Base-by-base conservation (phyloP, 2,113 vertebrate species). In the Rutilus rutilus region DNA sequence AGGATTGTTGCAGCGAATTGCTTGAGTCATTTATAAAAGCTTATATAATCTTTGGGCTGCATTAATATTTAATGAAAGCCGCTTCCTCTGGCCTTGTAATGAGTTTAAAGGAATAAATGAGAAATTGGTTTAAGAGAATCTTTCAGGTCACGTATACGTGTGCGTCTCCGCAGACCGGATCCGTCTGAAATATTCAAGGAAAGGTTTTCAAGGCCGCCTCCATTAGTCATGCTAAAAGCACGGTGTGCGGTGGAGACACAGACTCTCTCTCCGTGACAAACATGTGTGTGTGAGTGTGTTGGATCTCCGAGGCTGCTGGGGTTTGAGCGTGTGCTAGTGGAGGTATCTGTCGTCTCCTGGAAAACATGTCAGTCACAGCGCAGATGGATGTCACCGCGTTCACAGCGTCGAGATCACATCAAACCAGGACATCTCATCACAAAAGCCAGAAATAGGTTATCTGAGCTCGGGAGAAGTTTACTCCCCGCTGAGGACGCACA, bases 171-270 rank as follows among this genome's bases (percentile, higher is more conserved):
- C 6, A 50, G 45, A 57, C 69, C 9, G 86, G 78, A 91, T 87
- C 54, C 39, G 78, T 85, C 79, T 50, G 79, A 89, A 87, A 87
- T 73, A 12, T 83, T 85, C 64, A 75, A 88, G 88, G 91, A 88
- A 82, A 86, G 89, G 86, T 59, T 92, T 93, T 91, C 82, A 88
- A 90, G 88, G 86, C 25, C n/a, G 30, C 0, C 64, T 93, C 87
- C 90, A 91, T 94, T 94, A 94, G 94, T 93, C 78, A 93, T 92
- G 83, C 30, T 85, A 50, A 86, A 89, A 88, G 88, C 11, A n/a
- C 8, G 25, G 17, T 3, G 17, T 6, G 42, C 15, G 6, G 25
- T 27, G 47, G 5, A n/a, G 36, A 23, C 23, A 5, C 36, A 15
- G 6, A 15, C 64, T 67, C 64, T 19, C 30, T 71, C 17, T 11